A percentile compares a stretch with the other conserved stretches of the same genome.
phyloP scores from a whole-genome alignment of 2,888 invertebrate species.

The Mesorhabditis spiculigera region DNA sequence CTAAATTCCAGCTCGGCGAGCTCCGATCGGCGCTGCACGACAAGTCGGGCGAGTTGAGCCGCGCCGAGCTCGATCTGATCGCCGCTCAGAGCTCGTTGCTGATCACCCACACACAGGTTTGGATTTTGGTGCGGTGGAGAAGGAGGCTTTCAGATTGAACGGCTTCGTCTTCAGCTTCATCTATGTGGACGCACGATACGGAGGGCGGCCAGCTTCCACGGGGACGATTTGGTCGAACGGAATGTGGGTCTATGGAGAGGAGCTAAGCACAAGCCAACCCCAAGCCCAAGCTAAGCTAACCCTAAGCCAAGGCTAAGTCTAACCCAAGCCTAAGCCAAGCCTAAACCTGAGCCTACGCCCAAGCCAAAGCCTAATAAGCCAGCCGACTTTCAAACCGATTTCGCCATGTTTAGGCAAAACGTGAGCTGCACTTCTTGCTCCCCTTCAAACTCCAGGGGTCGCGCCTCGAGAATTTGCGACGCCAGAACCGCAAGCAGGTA shows the following conservation, averaged over 20 bases:
- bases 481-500: constrained; percentile 11
- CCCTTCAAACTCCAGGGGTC: constrained; percentile 54
- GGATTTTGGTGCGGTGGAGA: not conserved
- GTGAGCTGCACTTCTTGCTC: constrained; percentile 45
- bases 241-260: constrained; percentile 10
- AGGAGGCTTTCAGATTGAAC: constrained; percentile 25
- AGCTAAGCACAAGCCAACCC: too few relatives aligned
- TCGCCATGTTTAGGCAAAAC: constrained; percentile 26
- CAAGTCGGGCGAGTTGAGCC: constrained; percentile 36
- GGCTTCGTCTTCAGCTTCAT: constrained; percentile 25
- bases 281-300: too few relatives aligned
- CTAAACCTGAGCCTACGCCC: too few relatives aligned
- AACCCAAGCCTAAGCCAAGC: too few relatives aligned
- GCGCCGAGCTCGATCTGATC: constrained; percentile 45
- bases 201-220: constrained; percentile 50
- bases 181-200: constrained; percentile 20
- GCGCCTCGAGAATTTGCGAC: constrained; percentile 36
- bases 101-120: constrained; percentile 47
- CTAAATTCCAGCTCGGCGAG: constrained; percentile 32
- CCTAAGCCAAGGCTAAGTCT: too few relatives aligned
- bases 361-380: too few relatives aligned
- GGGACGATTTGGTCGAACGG: constrained; percentile 30
- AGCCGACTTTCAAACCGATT: too few relatives aligned
- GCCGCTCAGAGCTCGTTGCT: constrained; percentile 46
- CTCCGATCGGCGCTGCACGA: constrained; percentile 40